Percentiles rank a stretch among this genome's conserved stretches.
Conservation (phyloP, 2,888 invertebrate species). For the Sycophila texana region DNA sequence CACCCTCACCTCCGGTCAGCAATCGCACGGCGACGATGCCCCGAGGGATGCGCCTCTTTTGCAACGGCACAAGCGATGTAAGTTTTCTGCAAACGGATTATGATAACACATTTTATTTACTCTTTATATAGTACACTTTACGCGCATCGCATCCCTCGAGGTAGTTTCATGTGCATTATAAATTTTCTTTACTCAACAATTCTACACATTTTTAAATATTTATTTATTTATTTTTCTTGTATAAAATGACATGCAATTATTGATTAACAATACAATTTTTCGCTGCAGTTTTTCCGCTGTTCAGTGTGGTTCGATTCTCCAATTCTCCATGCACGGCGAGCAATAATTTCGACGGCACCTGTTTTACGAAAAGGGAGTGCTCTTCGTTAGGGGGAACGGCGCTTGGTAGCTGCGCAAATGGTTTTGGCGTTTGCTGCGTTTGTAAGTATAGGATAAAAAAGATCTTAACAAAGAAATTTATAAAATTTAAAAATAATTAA, state of each 20-base stretch:
- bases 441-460: slow-evolving; percentile 79
- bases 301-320: slow-evolving; percentile 86
- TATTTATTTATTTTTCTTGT: not conserved
- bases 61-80: slow-evolving; percentile 67
- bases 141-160: slow-evolving; percentile 60
- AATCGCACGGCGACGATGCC: slow-evolving; percentile 56
- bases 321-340: slow-evolving; percentile 83
- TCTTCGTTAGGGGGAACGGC: slow-evolving; percentile 82
- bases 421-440: slow-evolving; percentile 88
- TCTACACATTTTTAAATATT: not conserved
- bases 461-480: slow-evolving; percentile 17
- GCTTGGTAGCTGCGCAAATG: slow-evolving; percentile 85
- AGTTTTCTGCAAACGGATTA: slow-evolving; percentile 56
- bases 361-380: slow-evolving; percentile 87
- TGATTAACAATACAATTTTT: slow-evolving; percentile 41
- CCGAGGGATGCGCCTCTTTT: slow-evolving; percentile 61
- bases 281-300: slow-evolving; percentile 81
- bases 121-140: not conserved
- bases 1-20: slow-evolving; percentile 63
- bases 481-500: slow-evolving; percentile 8
- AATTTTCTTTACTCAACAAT: not conserved
- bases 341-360: slow-evolving; percentile 84
- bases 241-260: not conserved
- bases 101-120: not conserved
- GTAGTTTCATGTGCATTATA: slow-evolving; percentile 14